Conservation (phyloP, 2,888 invertebrate species). For the Odiellus spinosus region DNA sequence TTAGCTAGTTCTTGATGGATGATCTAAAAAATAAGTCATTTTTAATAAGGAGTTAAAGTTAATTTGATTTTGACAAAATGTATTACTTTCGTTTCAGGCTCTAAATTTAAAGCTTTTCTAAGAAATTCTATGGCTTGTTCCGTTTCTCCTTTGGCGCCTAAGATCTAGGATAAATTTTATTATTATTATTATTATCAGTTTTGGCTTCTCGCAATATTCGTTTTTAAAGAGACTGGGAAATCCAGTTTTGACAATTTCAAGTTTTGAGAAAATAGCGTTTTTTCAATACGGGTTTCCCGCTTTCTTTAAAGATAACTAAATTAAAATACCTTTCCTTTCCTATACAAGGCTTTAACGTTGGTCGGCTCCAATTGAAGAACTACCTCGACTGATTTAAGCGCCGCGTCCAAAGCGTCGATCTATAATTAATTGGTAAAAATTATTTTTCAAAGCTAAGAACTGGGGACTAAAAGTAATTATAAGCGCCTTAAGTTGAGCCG, state of each 20-base stretch:
- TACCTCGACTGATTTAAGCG: slow-evolving; percentile 61
- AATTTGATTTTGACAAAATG: background rate
- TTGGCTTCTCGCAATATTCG: too few species aligned
- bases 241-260: too few species aligned
- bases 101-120: slow-evolving; percentile 43
- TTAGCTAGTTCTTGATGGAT: slow-evolving; percentile 13
- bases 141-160: slow-evolving; percentile 49
- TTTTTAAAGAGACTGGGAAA: too few species aligned
- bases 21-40: slow-evolving; percentile 4
- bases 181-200: too few species aligned
- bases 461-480: background rate
- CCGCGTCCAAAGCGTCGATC: slow-evolving; percentile 63
- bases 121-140: slow-evolving; percentile 50
- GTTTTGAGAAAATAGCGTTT: too few species aligned
- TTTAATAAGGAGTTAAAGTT: too few species aligned
- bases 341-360: slow-evolving; percentile 77
- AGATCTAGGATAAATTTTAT: slow-evolving; percentile 45
- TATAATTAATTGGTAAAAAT: slow-evolving; percentile 11
- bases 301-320: too few species aligned
- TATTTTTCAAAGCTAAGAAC: background rate
- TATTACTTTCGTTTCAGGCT: slow-evolving; percentile 42
- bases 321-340: slow-evolving; percentile 64
- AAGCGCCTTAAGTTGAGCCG: slow-evolving; percentile 63
- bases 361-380: slow-evolving; percentile 68
- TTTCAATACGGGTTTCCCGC: too few species aligned